Evolutionary conservation across 2,888 invertebrate genomes (phyloP).

Genomic region (Tyria jacobaeae): DNA sequence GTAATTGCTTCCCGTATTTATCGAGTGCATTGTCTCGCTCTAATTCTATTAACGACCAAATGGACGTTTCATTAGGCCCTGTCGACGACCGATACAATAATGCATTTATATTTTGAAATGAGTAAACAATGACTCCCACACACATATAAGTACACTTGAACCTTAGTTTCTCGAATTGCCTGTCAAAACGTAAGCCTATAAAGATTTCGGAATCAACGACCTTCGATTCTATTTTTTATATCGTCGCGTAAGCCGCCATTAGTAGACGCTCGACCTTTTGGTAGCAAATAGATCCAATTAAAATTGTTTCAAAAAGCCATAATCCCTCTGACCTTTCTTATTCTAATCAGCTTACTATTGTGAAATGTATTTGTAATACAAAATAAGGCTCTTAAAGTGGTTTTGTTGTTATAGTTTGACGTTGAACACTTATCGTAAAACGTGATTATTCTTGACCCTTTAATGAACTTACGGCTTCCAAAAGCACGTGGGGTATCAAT

Average conservation of each 20-base stretch:
- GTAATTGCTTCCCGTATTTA: constrained; percentile 72
- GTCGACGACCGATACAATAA: constrained; percentile 43
- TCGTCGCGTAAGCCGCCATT: constrained; percentile 27
- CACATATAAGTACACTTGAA: constrained; percentile 4
- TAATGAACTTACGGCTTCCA: constrained; percentile 35
- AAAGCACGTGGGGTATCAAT: constrained; percentile 35
- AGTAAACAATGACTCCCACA: constrained; percentile 31
- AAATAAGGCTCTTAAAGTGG: constrained; percentile 26
- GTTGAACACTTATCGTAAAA: constrained; percentile 44
- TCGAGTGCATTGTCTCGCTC: constrained; percentile 71
- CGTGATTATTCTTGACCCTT: constrained; percentile 51
- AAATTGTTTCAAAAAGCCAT: constrained; percentile 46
- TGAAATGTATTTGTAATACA: constrained; percentile 36
- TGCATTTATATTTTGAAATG: constrained; percentile 36
- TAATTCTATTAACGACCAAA: constrained; percentile 72
- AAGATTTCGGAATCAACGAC: constrained; percentile 3
- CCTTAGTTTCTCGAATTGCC: background rate
- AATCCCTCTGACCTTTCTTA: constrained; percentile 54
- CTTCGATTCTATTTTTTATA: constrained; percentile 25
- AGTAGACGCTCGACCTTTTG: constrained; percentile 32
- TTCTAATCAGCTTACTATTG: constrained; percentile 46
- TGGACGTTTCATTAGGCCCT: constrained; percentile 46
- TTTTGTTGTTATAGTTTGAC: constrained; percentile 42
- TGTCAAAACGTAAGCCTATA: background rate
- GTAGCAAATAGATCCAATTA: constrained; percentile 54